Evolutionary conservation across 2,888 invertebrate genomes (phyloP).

Genomic region (Chrysolina americana): DNA sequence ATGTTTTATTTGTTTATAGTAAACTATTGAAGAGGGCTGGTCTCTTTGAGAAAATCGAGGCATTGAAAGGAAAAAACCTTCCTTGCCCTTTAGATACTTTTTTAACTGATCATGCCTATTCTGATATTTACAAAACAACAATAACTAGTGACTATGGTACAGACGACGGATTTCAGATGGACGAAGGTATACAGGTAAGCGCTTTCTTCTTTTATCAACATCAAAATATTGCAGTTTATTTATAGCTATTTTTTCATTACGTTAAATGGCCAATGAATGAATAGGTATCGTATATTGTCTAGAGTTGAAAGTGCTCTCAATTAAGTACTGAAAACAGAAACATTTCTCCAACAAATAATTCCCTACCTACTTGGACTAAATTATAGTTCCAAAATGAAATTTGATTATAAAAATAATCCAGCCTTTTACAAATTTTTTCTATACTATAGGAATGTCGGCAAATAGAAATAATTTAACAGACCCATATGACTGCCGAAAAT

Average conservation of each 20-base stretch:
- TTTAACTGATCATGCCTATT: conserved; percentile 39
- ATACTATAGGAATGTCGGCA: too few species aligned
- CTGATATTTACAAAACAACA: conserved; percentile 44
- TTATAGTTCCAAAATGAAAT: too few species aligned
- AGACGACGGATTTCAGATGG: conserved; percentile 38
- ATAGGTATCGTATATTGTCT: too few species aligned
- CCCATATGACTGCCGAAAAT: too few species aligned
- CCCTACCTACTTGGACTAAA: too few species aligned
- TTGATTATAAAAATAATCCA: too few species aligned
- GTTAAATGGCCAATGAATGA: not conserved
- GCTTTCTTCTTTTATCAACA: not conserved
- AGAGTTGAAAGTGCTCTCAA: too few species aligned
- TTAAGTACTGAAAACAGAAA: too few species aligned
- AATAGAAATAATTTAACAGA: too few species aligned
- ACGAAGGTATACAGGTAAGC: conserved; percentile 23
- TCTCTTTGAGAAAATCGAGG: conserved; percentile 43
- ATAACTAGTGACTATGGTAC: conserved; percentile 54
- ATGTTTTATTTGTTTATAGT: conserved; percentile 35
- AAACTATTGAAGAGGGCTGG: conserved; percentile 48
- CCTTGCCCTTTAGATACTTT: conserved; percentile 45
- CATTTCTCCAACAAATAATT: too few species aligned
- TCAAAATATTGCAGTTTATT: not conserved
- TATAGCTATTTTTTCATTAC: not conserved
- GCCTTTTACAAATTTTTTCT: too few species aligned
- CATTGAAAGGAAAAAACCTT: conserved; percentile 44